Conservation (phyloP, 1,140 invertebrate species). For the Artemia franciscana region DNA sequence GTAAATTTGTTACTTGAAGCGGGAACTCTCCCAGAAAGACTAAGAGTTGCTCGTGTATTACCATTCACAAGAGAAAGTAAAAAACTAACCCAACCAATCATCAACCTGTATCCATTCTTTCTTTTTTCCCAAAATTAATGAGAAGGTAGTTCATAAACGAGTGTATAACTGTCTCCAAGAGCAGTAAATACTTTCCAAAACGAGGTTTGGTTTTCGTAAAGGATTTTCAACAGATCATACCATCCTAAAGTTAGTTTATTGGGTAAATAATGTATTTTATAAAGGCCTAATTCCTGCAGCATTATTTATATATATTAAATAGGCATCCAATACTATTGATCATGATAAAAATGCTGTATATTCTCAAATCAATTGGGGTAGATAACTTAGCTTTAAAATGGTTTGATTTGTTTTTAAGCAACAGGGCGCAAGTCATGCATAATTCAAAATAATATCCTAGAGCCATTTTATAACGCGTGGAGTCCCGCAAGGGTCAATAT, state of each 20-base stretch:
- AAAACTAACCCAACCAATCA: too few species aligned
- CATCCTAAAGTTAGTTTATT: too few species aligned
- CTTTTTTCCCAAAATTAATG: neutral
- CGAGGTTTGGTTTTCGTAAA: neutral
- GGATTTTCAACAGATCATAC: too few species aligned
- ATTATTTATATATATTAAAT: neutral
- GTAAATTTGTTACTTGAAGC: neutral
- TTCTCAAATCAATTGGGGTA: neutral
- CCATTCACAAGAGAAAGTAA: neutral
- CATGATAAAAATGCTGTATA: neutral
- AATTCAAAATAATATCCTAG: too few species aligned
- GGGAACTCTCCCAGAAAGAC: neutral
- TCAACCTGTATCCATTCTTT: too few species aligned
- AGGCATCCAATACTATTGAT: neutral
- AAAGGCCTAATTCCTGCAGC: neutral
- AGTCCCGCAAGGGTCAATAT: neutral
- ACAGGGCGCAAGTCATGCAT: neutral
- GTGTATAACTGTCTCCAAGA: neutral
- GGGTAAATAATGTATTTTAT: too few species aligned
- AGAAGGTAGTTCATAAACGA: neutral
- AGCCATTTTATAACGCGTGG: neutral
- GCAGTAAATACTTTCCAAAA: neutral
- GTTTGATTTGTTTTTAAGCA: neutral
- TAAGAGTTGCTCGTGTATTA: neutral
- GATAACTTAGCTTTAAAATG: neutral